A percentile compares a stretch with the other conserved stretches of the same genome.
Evolutionary conservation across 2,113 vertebrate species (phyloP).

Genomic region (Rhodinocichla rosea): DNA sequence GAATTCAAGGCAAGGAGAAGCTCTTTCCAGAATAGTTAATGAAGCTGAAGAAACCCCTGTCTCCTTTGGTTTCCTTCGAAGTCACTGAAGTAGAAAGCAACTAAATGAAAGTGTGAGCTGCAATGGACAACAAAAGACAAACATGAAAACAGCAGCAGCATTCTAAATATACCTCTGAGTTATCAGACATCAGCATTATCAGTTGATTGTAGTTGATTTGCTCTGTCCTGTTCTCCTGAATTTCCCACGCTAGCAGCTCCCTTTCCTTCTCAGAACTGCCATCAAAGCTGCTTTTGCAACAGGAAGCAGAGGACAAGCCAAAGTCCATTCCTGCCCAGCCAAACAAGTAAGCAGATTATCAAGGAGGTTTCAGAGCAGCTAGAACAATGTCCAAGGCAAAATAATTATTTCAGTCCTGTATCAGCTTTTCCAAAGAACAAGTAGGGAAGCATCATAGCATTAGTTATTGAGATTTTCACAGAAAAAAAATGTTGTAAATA

Average conservation of each 20-base stretch:
- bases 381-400: not conserved
- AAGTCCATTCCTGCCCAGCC: not conserved
- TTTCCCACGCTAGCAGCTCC: not conserved
- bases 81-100: not conserved
- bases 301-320: not conserved
- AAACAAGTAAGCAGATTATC: not conserved
- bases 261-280: not conserved
- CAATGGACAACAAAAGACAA: not conserved
- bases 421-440: not conserved
- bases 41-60: not conserved
- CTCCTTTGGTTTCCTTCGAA: not conserved
- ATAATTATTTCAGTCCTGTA: not conserved
- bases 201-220: not conserved
- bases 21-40: not conserved
- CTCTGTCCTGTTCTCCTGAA: not conserved
- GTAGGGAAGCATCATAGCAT: not conserved
- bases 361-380: not conserved
- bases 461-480: not conserved
- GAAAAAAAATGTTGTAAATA: not conserved
- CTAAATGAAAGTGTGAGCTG: not conserved
- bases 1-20: not conserved
- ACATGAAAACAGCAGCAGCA: not conserved
- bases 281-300: not conserved
- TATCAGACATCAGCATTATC: not conserved
- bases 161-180: not conserved